phyloP scores from a whole-genome alignment of 2,113 vertebrate species.

The Garra rufa region DNA sequence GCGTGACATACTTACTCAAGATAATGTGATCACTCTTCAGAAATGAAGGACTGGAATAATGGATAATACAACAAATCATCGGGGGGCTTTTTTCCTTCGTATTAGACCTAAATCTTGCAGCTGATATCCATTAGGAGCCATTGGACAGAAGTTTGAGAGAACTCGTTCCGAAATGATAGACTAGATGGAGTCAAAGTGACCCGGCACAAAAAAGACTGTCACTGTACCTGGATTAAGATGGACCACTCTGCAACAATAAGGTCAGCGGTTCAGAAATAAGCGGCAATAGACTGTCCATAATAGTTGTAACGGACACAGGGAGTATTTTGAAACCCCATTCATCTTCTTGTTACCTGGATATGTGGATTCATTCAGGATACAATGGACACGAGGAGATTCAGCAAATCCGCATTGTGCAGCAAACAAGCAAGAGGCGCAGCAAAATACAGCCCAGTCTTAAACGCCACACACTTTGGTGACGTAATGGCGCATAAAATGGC shows the following conservation, averaged over 20 bases:
- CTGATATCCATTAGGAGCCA: slow-evolving; percentile 7
- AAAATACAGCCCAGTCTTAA: not conserved
- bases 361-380: slow-evolving; percentile 14
- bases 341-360: slow-evolving; percentile 36
- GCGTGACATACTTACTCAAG: slow-evolving; percentile 46
- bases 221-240: slow-evolving; percentile 9
- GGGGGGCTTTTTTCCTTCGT: not conserved
- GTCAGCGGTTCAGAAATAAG: slow-evolving; percentile 13
- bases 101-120: slow-evolving; percentile 27
- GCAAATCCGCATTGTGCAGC: not conserved
- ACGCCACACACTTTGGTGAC: not conserved
- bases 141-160: slow-evolving; percentile 14
- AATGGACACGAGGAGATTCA: slow-evolving; percentile 3
- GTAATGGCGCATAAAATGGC: not conserved
- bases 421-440: not conserved
- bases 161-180: slow-evolving; percentile 12
- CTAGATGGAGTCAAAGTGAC: slow-evolving; percentile 10
- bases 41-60: slow-evolving; percentile 18
- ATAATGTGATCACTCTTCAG: slow-evolving; percentile 52
- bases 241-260: slow-evolving; percentile 25
- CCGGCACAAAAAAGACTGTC: not conserved
- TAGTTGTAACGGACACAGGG: not conserved
- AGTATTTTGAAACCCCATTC: slow-evolving; percentile 42
- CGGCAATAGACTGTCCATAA: slow-evolving; percentile 30
- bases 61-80: slow-evolving; percentile 27